Percentiles rank a stretch among this genome's conserved stretches.
These are phyloP conservation scores for Octomys mimax DNA, from an alignment of 2,797 vertebrate genomes.

Conservation along the genomic window DNA sequence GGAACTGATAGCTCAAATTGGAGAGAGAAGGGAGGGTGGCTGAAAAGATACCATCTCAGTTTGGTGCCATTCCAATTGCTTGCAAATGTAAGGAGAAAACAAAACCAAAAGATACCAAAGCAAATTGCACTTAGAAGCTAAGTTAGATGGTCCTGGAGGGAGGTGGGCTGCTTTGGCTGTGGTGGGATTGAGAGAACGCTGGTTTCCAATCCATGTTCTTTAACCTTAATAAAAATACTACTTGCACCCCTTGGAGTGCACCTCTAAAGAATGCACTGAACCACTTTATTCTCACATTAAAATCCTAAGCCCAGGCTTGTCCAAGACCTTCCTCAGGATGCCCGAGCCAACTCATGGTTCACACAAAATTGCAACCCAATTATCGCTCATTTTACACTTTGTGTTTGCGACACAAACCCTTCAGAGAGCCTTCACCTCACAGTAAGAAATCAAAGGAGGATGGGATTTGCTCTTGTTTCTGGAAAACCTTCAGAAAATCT, in stretches of 20 bases:
- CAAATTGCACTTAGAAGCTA: constrained; percentile 60
- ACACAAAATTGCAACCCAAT: constrained; percentile 53
- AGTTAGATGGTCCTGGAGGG: constrained; percentile 24
- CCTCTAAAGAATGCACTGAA: background rate
- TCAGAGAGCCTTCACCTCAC: background rate
- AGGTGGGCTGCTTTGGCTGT: background rate
- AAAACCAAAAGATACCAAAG: constrained; percentile 37
- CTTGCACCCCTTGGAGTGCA: background rate
- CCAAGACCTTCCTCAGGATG: background rate
- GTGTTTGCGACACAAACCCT: background rate
- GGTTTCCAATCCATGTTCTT: background rate
- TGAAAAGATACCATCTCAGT: background rate
- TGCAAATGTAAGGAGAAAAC: constrained; percentile 18
- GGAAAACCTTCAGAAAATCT: constrained; percentile 24
- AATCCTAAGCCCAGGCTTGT: constrained; percentile 11
- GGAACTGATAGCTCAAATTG: constrained; percentile 46
- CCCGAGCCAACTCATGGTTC: constrained; percentile 2
- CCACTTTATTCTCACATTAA: constrained; percentile 3
- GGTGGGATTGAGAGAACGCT: background rate
- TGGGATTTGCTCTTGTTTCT: background rate
- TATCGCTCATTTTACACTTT: constrained; percentile 13
- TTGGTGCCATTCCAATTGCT: constrained; percentile 9
- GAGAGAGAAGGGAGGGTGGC: background rate
- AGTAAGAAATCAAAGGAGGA: background rate
- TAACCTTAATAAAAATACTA: background rate